Conservation (phyloP, 53 echinoderm and acorn worm genomes). For the Pentamera pediparva region DNA sequence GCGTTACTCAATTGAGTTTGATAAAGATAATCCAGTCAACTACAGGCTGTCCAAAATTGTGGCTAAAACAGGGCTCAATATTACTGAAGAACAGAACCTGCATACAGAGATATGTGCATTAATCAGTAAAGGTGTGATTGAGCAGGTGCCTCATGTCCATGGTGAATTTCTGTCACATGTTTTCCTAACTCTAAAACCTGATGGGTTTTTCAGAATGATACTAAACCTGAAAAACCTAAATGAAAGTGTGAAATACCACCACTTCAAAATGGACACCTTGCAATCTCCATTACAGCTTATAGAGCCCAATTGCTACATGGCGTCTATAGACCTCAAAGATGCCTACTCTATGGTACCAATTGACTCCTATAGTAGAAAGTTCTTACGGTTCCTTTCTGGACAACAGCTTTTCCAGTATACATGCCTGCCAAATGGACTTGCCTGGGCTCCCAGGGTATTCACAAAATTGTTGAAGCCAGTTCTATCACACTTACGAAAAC, state of each 20-base stretch:
- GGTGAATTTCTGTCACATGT: conserved; percentile 42
- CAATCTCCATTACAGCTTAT: too few species aligned
- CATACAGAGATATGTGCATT: too few species aligned
- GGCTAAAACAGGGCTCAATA: too few species aligned
- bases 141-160: too few species aligned
- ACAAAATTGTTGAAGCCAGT: conserved; percentile 52
- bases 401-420: conserved; percentile 19
- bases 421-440: conserved; percentile 47
- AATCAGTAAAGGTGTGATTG: too few species aligned
- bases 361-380: conserved; percentile 7
- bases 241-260: conserved; percentile 43
- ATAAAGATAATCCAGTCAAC: too few species aligned
- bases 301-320: conserved; percentile 44
- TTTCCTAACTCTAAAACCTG: conserved; percentile 38
- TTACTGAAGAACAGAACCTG: conserved; percentile 11
- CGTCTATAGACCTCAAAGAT: conserved; percentile 47
- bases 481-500: conserved; percentile 1
- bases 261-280: conserved; percentile 64
- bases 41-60: background rate
- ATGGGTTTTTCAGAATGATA: conserved; percentile 51
- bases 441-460: conserved; percentile 37
- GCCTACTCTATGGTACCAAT: conserved; percentile 59
- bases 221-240: conserved; percentile 52
- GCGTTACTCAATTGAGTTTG: too few species aligned
- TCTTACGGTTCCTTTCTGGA: conserved; percentile 26